Conservation (phyloP, 2,888 invertebrate genomes). For the Rhyacophila evoluta region DNA sequence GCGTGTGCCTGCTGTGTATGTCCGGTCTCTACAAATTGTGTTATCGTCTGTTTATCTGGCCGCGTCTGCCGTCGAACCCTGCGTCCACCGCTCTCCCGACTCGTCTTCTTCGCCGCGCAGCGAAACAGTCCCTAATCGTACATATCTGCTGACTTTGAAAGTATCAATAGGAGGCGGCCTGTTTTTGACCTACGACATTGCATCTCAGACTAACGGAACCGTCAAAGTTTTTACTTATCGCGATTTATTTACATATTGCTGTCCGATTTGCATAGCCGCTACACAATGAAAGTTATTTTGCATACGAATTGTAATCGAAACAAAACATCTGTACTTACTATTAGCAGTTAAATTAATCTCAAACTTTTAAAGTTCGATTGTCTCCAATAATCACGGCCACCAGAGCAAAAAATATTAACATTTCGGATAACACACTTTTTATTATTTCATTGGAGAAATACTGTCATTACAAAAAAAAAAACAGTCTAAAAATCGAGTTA, state of each 20-base stretch:
- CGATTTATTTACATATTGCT: neutral
- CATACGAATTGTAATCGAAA: neutral
- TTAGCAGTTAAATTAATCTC: neutral
- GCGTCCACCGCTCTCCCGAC: constrained; percentile 1
- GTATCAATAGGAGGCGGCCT: neutral
- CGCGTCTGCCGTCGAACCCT: constrained; percentile 13
- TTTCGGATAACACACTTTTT: no score
- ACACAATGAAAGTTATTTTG: neutral
- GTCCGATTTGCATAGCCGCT: neutral
- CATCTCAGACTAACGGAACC: neutral
- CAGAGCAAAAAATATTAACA: no score
- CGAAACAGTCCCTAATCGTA: neutral
- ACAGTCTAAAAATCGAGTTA: no score
- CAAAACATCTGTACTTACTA: neutral
- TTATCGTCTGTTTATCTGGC: constrained; percentile 15
- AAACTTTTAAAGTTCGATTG: no score
- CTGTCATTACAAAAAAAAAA: no score
- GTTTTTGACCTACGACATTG: neutral
- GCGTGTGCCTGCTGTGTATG: constrained; percentile 29
- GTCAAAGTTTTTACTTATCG: neutral
- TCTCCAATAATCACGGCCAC: no score
- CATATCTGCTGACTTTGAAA: constrained; percentile 7
- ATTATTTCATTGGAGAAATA: no score
- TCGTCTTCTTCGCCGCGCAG: neutral
- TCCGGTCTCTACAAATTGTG: constrained; percentile 14